These are phyloP conservation scores for Anomalospiza imberbis DNA, from an alignment of 2,797 vertebrate species.

Conservation along the genomic window DNA sequence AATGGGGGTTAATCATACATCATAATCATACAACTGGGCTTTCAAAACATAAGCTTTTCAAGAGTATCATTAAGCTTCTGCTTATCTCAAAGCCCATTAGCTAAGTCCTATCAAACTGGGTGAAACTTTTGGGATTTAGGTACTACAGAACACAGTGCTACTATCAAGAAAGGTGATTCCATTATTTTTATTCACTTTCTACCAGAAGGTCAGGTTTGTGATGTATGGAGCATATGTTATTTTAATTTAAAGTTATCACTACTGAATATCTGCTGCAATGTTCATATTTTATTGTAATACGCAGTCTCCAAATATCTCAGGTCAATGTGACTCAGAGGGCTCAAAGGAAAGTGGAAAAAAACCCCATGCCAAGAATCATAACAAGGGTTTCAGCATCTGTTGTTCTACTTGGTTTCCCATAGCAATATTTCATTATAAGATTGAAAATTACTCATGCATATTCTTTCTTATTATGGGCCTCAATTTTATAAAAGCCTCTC, in stretches of 20 bases:
- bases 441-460: slow-evolving; percentile 2
- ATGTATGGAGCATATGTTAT: background rate
- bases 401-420: slow-evolving; percentile 26
- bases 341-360: background rate
- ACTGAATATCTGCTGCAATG: background rate
- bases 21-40: background rate
- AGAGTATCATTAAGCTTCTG: background rate
- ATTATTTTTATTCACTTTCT: background rate
- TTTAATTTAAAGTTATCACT: background rate
- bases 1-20: background rate
- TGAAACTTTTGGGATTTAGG: background rate
- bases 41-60: background rate
- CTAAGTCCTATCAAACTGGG: background rate
- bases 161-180: background rate
- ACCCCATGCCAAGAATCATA: background rate
- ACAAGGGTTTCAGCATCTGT: background rate
- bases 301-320: background rate
- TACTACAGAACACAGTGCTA: background rate
- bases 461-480: background rate
- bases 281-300: background rate
- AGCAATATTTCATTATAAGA: slow-evolving; percentile 18
- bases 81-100: background rate
- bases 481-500: background rate
- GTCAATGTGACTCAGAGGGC: background rate
- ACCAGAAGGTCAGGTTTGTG: background rate